These are phyloP conservation scores for Saccostrea glomerata DNA, from an alignment of 1,140 invertebrate genomes.

Conservation along the genomic window DNA sequence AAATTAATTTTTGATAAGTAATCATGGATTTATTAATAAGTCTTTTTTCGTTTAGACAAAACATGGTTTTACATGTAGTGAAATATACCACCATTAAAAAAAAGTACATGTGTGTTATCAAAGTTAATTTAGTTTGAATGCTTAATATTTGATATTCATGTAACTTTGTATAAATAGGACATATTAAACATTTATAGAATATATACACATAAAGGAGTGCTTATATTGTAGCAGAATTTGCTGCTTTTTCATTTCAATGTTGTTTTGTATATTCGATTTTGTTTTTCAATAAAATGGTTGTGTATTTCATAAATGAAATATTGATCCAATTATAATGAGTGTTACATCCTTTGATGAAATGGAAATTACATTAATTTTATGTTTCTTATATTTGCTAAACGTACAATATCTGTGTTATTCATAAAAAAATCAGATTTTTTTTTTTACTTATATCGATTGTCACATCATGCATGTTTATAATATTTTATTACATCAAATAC, in stretches of 20 bases:
- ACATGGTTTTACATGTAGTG: no score
- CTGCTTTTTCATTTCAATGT: not conserved
- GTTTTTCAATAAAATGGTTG: slow-evolving; percentile 20
- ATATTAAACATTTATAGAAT: not conserved
- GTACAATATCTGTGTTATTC: not conserved
- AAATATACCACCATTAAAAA: no score
- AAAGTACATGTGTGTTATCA: no score
- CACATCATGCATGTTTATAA: no score
- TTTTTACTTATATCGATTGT: no score
- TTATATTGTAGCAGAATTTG: not conserved
- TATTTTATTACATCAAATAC: no score
- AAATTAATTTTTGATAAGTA: no score
- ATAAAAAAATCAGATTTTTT: no score
- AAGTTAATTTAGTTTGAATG: no score
- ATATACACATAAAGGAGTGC: not conserved
- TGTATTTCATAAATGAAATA: not conserved
- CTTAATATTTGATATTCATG: no score
- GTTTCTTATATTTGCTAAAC: not conserved
- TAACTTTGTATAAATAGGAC: not conserved
- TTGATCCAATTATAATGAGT: not conserved
- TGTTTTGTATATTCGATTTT: not conserved
- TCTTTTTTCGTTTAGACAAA: no score
- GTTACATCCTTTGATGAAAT: not conserved
- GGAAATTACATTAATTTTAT: not conserved
- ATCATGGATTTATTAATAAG: no score